Evolutionary conservation across 1,140 invertebrate species (phyloP).

Genomic region (Drosophila pseudoobscura): DNA sequence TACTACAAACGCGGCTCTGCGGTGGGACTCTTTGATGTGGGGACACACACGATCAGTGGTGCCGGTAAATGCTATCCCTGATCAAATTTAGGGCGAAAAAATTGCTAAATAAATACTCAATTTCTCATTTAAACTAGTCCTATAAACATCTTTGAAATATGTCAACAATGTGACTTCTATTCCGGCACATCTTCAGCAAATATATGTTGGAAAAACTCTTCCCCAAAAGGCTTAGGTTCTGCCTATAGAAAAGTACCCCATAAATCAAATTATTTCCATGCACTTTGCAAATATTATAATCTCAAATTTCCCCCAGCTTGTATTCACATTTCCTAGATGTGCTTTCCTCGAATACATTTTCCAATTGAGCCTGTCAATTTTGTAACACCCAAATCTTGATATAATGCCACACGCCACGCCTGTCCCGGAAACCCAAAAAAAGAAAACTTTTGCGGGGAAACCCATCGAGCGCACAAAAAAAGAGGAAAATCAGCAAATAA

Average conservation of each 20-base stretch:
- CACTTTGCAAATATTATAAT: conserved; percentile 18
- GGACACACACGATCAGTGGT: conserved; percentile 54
- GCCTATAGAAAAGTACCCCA: background rate
- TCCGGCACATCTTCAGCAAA: no score
- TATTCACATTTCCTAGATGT: conserved; percentile 12
- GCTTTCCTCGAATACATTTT: conserved; percentile 8
- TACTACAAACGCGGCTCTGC: conserved; percentile 31
- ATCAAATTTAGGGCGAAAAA: background rate
- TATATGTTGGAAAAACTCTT: background rate
- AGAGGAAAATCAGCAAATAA: conserved; percentile 75
- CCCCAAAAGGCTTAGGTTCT: background rate
- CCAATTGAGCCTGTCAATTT: conserved; percentile 39
- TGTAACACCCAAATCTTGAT: conserved; percentile 64
- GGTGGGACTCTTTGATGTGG: conserved; percentile 50
- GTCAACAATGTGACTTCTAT: no score
- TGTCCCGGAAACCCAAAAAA: background rate
- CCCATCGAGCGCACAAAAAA: conserved; percentile 11
- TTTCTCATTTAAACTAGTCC: background rate
- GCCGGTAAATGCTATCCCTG: conserved; percentile 8
- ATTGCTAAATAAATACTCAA: background rate
- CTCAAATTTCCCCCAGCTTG: conserved; percentile 1
- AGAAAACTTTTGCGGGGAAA: conserved; percentile 36
- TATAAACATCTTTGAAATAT: no score
- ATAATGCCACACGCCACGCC: conserved; percentile 14
- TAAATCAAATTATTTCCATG: conserved; percentile 27